Conservation (phyloP, 2,797 vertebrate genomes). For the Anguilla megastoma region DNA sequence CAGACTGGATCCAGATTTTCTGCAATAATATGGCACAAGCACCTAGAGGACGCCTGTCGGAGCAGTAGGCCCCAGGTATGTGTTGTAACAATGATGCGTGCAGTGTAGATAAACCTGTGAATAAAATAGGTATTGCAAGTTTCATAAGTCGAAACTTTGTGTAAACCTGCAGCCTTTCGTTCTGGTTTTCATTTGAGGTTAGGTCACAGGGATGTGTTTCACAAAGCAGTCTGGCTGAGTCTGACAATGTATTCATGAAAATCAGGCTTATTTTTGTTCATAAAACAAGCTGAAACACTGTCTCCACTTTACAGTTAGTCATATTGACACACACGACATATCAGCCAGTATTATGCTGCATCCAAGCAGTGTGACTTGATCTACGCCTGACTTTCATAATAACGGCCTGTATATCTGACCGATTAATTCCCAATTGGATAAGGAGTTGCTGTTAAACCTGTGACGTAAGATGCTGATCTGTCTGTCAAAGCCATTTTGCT, state of each 20-base stretch:
- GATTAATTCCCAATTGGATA: background rate
- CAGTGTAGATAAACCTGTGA: background rate
- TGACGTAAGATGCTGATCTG: background rate
- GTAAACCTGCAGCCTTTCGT: background rate
- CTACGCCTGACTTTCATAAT: background rate
- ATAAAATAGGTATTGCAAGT: background rate
- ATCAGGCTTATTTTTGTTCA: background rate
- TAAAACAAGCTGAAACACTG: background rate
- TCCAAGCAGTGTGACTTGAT: too few species aligned
- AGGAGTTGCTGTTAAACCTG: background rate
- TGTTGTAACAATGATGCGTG: background rate
- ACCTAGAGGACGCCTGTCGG: slow-evolving; percentile 90
- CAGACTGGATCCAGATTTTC: slow-evolving; percentile 94
- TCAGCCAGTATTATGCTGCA: too few species aligned
- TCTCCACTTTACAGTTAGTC: background rate
- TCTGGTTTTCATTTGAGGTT: background rate
- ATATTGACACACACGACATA: too few species aligned
- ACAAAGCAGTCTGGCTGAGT: background rate
- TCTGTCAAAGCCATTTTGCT: background rate
- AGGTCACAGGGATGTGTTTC: background rate
- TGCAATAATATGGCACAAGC: slow-evolving; percentile 95
- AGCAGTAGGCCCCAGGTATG: slow-evolving; percentile 88
- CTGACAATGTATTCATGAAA: background rate
- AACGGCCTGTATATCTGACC: background rate
- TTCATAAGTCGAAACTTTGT: background rate